phyloP scores from a whole-genome alignment of 2,113 vertebrate species.

The Formicarius rufipectus region DNA sequence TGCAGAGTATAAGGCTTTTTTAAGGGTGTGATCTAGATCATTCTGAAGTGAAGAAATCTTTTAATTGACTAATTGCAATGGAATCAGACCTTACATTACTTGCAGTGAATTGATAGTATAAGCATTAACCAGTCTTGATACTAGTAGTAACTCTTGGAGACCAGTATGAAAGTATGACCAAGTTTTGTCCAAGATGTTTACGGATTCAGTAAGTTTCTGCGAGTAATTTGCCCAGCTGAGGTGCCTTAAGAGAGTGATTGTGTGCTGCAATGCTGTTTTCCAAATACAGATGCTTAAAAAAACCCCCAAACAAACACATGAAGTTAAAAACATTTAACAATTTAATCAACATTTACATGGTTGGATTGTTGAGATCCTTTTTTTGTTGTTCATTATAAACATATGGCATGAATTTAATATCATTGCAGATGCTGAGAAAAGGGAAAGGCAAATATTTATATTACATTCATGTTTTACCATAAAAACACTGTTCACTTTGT shows the following conservation, averaged over 20 bases:
- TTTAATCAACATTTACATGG: slow-evolving; percentile 47
- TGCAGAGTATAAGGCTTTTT: background rate
- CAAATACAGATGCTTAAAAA: background rate
- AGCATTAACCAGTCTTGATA: background rate
- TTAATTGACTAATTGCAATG: background rate
- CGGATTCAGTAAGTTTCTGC: background rate
- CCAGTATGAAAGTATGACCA: background rate
- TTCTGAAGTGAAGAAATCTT: background rate
- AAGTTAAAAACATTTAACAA: slow-evolving; percentile 56
- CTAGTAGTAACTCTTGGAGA: background rate
- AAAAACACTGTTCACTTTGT: slow-evolving; percentile 85
- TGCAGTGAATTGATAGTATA: background rate
- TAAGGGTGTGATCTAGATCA: background rate
- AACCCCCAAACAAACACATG: background rate
- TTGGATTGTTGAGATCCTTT: slow-evolving; percentile 64
- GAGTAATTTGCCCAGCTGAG: background rate
- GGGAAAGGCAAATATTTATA: slow-evolving; percentile 85
- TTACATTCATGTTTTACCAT: slow-evolving; percentile 85
- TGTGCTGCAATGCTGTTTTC: background rate
- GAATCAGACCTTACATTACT: background rate
- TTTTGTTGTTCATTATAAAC: slow-evolving; percentile 71
- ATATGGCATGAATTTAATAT: slow-evolving; percentile 82
- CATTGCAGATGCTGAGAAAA: slow-evolving; percentile 81
- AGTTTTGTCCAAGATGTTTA: background rate
- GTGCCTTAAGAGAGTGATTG: background rate